phyloP scores from a whole-genome alignment of 1,140 invertebrate genomes.

The Drosophila mauritiana region DNA sequence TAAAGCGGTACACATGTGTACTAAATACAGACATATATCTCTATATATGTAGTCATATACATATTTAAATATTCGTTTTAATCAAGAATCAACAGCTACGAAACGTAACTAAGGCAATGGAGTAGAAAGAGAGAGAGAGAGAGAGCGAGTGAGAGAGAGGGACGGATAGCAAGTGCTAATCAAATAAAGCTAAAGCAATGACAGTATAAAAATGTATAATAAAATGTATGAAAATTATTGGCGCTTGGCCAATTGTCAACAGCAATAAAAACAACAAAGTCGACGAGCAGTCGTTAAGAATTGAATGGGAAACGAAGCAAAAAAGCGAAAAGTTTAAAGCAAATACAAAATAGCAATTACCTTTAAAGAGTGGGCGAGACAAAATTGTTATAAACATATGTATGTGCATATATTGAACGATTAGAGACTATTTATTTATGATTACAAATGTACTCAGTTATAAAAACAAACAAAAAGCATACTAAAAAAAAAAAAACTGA shows the following conservation, averaged over 20 bases:
- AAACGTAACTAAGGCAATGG: slow-evolving; percentile 22
- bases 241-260: slow-evolving; percentile 76
- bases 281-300: slow-evolving; percentile 22
- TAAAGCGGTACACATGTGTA: slow-evolving; percentile 11
- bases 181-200: slow-evolving; percentile 51
- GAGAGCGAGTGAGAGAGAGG: not conserved
- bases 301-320: slow-evolving; percentile 21
- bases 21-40: not conserved
- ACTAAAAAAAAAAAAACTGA: too few species aligned
- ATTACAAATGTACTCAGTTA: not conserved
- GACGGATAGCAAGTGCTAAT: slow-evolving; percentile 19
- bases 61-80: slow-evolving; percentile 21
- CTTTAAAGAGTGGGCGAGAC: too few species aligned
- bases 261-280: slow-evolving; percentile 34
- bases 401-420: not conserved
- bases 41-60: not conserved
- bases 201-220: slow-evolving; percentile 72
- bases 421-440: not conserved
- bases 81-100: slow-evolving; percentile 20
- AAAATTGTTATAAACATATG: not conserved
- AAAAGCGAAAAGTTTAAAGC: slow-evolving; percentile 19
- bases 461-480: too few species aligned
- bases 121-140: not conserved
- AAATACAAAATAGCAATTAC: slow-evolving; percentile 6
- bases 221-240: slow-evolving; percentile 75